These are phyloP conservation scores for Lithophane ornitopus DNA, from an alignment of 2,888 invertebrate genomes.

Conservation along the genomic window DNA sequence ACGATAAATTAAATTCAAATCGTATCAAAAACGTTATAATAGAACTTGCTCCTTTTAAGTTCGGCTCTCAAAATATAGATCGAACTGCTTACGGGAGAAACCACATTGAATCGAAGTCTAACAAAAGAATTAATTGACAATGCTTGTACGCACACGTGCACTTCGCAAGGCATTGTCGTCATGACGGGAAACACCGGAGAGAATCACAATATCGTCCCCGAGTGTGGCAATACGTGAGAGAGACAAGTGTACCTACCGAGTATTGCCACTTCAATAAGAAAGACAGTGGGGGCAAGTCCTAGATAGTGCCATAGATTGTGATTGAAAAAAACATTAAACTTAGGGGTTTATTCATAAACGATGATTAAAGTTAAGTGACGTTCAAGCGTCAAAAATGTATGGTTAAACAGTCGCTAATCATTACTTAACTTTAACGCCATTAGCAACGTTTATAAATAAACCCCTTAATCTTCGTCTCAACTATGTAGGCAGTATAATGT, in stretches of 20 bases:
- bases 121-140: conserved; percentile 49
- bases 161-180: conserved; percentile 29
- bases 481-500: background rate
- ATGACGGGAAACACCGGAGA: conserved; percentile 26
- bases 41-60: background rate
- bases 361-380: too few relatives aligned
- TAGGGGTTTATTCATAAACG: too few relatives aligned
- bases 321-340: background rate
- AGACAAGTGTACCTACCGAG: background rate
- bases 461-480: too few relatives aligned
- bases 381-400: too few relatives aligned
- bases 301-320: background rate
- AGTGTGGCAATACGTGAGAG: conserved; percentile 11
- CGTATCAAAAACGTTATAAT: background rate
- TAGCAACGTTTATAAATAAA: too few relatives aligned
- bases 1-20: background rate
- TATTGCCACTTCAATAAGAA: background rate
- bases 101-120: background rate
- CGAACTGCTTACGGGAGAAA: conserved; percentile 6
- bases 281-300: background rate
- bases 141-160: conserved; percentile 42
- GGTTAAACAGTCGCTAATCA: too few relatives aligned
- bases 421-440: too few relatives aligned
- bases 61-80: background rate
- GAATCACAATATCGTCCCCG: conserved; percentile 45